Evolutionary conservation across 1,140 invertebrate genomes (phyloP), one percentile per base, ranked within the genome.

Genomic region (Drosophila insularis): DNA sequence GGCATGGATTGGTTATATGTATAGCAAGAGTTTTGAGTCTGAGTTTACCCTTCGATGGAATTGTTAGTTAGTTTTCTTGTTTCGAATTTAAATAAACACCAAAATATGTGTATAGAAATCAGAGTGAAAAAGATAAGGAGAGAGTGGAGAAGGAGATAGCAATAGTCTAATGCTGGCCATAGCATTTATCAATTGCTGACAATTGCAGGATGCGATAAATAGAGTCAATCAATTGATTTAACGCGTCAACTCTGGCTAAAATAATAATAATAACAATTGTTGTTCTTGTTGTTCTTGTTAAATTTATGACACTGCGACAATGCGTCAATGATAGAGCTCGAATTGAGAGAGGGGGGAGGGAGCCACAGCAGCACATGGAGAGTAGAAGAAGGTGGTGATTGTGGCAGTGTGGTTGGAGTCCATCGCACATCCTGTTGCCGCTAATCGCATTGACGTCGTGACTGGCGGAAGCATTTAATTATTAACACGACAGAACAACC

Each of bases 391-490:
- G 56, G 7, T 13, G 43, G 14, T 27, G 14, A 19, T 63, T 27
- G 17, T 53, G 61, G n/a, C 17, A 21, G 37, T n/a, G 17, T 40
- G 71, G 58, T 21, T 37, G 32, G 56, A 50, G 54, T 32, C 31
- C 43, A 31, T 46, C 50, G 43, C 40, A 61, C 71, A 81, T 81
- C 79, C 79, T 81, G 74, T 66, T 66, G 31, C 27, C 27, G 71
- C 74, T 69, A 84, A 80, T 71, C 75, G 63, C 76, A 70, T 80
- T 76, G 71, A 72, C 77, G 63, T 68, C 72, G 56, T 60, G 58
- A 69, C 68, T 55, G 78, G 61, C 82, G 79, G 82, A 87, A 82
- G 69, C 63, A 69, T 64, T 79, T 71, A 71, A 82, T 89, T 89
- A 87, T 87, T 89, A 71, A 87, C 76, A 87, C 82, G 27, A 40